A percentile compares a stretch with the other conserved stretches of the same genome.
phyloP scores from a whole-genome alignment of 2,113 vertebrate genomes.

The Phaethornis superciliosus region DNA sequence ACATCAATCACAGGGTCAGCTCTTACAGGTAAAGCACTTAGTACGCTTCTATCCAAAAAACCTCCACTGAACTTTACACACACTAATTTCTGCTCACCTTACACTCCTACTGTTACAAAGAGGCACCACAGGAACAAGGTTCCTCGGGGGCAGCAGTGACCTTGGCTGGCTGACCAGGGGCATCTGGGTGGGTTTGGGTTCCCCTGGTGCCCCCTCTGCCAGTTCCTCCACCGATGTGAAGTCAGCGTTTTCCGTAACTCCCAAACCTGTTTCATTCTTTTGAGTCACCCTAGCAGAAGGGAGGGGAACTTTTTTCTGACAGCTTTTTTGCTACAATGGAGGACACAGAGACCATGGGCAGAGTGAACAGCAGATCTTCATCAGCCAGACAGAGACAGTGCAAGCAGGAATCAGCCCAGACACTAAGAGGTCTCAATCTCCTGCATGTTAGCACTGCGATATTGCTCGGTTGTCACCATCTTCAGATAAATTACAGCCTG shows the following conservation, averaged over 20 bases:
- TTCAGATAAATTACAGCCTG: conserved; percentile 43
- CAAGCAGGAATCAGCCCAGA: conserved; percentile 44
- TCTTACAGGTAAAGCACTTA: not conserved
- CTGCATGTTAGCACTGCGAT: not conserved
- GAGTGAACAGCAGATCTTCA: conserved; percentile 34
- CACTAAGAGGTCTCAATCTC: conserved; percentile 53
- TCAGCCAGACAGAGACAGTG: not conserved
- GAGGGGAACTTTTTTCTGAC: not conserved
- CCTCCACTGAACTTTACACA: not conserved
- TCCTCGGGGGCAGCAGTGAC: rapidly evolving
- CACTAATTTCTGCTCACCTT: not conserved
- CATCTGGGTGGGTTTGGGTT: not conserved
- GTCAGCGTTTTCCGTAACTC: not conserved
- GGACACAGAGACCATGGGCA: not conserved
- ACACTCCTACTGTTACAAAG: not conserved
- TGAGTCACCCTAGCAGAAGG: not conserved
- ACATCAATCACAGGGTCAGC: not conserved
- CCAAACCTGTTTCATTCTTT: not conserved
- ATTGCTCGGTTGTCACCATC: conserved; percentile 50
- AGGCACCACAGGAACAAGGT: no score
- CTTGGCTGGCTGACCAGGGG: rapidly evolving
- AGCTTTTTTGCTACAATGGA: not conserved
- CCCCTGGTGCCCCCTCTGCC: not conserved
- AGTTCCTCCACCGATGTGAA: not conserved
- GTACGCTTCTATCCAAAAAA: not conserved